Evolutionary conservation across 1,140 invertebrate genomes (phyloP).

Genomic region (Lineus longissimus): DNA sequence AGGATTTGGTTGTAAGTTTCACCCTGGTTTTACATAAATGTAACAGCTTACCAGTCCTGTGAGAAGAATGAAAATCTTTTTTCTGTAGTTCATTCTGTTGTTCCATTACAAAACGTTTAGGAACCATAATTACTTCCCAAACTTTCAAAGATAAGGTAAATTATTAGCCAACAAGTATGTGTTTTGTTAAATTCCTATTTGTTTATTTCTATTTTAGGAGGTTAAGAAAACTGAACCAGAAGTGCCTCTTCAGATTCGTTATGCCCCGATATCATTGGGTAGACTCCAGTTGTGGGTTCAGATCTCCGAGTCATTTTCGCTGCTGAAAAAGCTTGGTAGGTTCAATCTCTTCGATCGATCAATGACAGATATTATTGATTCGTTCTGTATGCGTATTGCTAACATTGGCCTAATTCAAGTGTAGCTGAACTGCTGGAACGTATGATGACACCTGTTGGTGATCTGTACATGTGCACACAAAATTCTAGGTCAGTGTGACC

Average conservation of each 20-base stretch:
- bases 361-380: background rate
- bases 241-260: conserved; percentile 52
- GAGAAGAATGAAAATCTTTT: background rate
- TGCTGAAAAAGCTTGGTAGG: conserved; percentile 57
- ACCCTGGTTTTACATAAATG: background rate
- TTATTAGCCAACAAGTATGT: too few species aligned
- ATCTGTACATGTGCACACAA: too few species aligned
- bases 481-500: too few species aligned
- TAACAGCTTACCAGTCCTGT: background rate
- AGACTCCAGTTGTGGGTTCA: conserved; percentile 68
- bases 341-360: background rate
- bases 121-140: too few species aligned
- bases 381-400: background rate
- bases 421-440: too few species aligned
- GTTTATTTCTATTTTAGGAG: conserved; percentile 31
- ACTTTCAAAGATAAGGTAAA: too few species aligned
- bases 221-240: conserved; percentile 32
- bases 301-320: conserved; percentile 73
- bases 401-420: too few species aligned
- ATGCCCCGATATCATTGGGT: conserved; percentile 57
- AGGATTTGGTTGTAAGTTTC: conserved; percentile 63
- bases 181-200: background rate
- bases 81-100: background rate
- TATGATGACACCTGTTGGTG: too few species aligned
- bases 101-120: too few species aligned